Evolutionary conservation across 2,888 invertebrate species (phyloP), one percentile per base, ranked within the genome.

Genomic region (Parnassius apollo): DNA sequence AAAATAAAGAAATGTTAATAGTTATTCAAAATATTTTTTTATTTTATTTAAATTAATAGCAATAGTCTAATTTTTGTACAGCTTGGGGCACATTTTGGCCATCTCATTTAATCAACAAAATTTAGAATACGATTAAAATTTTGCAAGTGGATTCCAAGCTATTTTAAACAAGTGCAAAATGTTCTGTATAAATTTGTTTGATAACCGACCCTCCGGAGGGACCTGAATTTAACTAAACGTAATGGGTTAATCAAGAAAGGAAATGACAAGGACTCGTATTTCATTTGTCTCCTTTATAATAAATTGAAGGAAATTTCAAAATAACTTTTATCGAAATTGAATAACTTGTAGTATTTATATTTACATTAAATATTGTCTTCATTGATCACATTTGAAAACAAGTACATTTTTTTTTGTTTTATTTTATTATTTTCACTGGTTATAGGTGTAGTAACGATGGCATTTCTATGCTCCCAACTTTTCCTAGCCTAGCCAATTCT

Each of bases 221-320:
- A 51, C 53, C 60, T 57, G 59, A 57, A 60, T 60, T 57, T 52
- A 54, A 53, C 57, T 60, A 60, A 64, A 64, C 60, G 59, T 64
- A 64, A 64, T 64, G 59, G 64, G 60, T 64, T 64, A 60, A 64
- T 64, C 64, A 64, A 60, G 46, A 64, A 64, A 64, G 64, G 60
- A 64, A 64, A 64, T 64, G 64, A 64, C 64, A 57, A 52, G 57
- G 60, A 52, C 64, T 59, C 57, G 52, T 60, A 57, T 64, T 64
- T 64, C 64, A 64, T 64, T 64, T 64, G 64, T 64, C 57, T 59
- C 60, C 53, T 59, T 52, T 63, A 35, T 3, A 59, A 59, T 57
- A 60, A 64, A 64, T 64, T 60, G 53, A 57, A 57, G 59, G 52
- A 60, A 56, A 64, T 60, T 64, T 49, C 59, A 57, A 46, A 60